Percentiles rank a stretch among this genome's conserved stretches.
Conservation (phyloP, 2,113 vertebrate species). For the Gnathonemus longibarbis region DNA sequence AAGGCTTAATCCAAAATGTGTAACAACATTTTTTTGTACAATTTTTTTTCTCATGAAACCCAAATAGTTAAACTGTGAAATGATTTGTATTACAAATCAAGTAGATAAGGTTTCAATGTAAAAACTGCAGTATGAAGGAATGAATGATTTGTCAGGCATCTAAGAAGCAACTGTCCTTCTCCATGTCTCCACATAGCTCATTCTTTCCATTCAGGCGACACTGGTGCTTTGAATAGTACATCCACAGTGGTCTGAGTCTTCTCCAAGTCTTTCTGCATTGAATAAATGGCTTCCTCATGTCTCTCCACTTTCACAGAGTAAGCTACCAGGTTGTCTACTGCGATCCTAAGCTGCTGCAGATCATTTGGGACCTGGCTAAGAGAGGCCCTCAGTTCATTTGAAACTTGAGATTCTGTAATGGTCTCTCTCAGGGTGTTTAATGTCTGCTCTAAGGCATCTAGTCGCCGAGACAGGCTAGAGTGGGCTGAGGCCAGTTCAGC, state of each 20-base stretch:
- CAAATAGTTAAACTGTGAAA: not conserved
- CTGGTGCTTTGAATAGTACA: constrained; percentile 55
- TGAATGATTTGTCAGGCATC: not conserved
- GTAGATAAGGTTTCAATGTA: not conserved
- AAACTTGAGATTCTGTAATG: not conserved
- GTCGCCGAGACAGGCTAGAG: constrained; percentile 48
- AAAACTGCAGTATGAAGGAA: not conserved
- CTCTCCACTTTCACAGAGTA: constrained; percentile 76
- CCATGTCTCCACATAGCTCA: not conserved
- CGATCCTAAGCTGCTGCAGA: constrained; percentile 68
- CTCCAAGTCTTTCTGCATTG: constrained; percentile 64
- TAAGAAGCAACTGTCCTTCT: not conserved
- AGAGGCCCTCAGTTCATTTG: constrained; percentile 53
- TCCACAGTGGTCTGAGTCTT: constrained; percentile 65
- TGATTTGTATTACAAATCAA: not conserved
- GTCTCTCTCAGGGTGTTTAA: constrained; percentile 33
- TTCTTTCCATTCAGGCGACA: constrained; percentile 53
- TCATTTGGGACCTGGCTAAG: constrained; percentile 63
- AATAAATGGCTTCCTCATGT: constrained; percentile 66
- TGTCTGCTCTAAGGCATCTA: constrained; percentile 33
- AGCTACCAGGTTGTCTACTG: constrained; percentile 63
- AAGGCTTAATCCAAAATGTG: not conserved
- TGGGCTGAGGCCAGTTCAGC: constrained; percentile 48
- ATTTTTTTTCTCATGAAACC: not conserved
- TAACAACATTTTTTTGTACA: not conserved